A percentile compares a stretch with the other conserved stretches of the same genome.
Evolutionary conservation across 2,797 vertebrate species (phyloP).

Genomic region (Mallotus villosus): DNA sequence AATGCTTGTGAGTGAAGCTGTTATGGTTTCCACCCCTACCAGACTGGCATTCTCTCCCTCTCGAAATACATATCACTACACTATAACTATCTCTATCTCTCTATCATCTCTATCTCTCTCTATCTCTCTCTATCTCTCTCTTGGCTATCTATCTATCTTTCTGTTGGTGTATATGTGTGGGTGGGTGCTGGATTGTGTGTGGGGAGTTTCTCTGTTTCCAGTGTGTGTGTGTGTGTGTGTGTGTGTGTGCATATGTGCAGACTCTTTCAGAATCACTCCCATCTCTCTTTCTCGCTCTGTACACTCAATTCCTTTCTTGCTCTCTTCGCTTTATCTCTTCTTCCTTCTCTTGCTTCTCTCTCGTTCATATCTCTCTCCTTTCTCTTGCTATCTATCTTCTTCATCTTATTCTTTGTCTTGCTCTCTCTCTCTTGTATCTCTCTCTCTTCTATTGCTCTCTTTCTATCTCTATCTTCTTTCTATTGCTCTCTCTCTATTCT

Average conservation of each 20-base stretch:
- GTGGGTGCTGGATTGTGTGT: neutral
- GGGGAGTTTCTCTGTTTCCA: neutral
- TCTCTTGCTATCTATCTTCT: no score
- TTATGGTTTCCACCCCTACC: neutral
- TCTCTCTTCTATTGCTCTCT: no score
- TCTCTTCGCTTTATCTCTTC: no score
- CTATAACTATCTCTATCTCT: no score
- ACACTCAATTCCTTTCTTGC: no score
- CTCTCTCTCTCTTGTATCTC: no score
- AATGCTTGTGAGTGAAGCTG: neutral
- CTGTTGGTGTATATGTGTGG: neutral
- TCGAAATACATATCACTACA: no score
- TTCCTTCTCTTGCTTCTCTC: no score
- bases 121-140: constrained; percentile 23
- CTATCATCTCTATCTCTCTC: constrained; percentile 35
- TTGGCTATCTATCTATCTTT: neutral
- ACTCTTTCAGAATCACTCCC: constrained; percentile 25
- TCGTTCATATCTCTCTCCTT: no score
- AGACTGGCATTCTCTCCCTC: constrained; percentile 23
- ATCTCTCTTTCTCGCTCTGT: constrained; percentile 33
- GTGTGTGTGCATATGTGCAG: neutral
- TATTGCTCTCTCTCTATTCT: no score
- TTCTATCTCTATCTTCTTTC: no score
- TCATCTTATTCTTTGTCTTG: no score
- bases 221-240: neutral